Evolutionary conservation across 2,113 vertebrate species (phyloP).

Genomic region (Calyptomena viridis): DNA sequence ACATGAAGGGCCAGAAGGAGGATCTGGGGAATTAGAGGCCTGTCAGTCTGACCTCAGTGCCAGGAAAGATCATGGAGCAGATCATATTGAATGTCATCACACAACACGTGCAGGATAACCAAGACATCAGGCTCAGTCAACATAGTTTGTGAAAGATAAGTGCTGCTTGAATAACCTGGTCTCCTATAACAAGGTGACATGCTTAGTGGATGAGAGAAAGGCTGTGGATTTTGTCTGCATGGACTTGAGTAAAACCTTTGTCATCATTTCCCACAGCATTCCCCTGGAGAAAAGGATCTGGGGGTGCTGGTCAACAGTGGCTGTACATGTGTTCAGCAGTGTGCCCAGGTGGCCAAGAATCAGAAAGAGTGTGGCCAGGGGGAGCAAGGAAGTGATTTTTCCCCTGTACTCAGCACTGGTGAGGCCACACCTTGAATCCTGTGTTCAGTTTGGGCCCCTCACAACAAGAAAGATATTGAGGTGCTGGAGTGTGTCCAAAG

Average conservation of each 20-base stretch:
- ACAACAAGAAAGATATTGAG: background rate
- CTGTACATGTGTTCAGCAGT: too few species aligned
- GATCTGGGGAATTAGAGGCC: background rate
- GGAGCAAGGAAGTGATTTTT: background rate
- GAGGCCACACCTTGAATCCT: background rate
- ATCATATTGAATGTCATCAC: background rate
- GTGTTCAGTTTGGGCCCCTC: background rate
- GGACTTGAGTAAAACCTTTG: background rate
- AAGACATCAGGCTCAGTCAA: background rate
- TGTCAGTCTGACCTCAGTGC: background rate
- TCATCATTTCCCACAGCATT: background rate
- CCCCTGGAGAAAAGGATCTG: background rate
- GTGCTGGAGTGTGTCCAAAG: background rate
- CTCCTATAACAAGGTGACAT: background rate
- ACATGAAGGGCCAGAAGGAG: too few species aligned
- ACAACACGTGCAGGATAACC: background rate
- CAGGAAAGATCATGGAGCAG: background rate
- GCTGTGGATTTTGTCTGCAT: background rate
- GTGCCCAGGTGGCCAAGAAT: background rate
- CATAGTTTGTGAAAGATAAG: background rate
- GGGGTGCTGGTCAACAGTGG: background rate
- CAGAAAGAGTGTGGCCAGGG: background rate
- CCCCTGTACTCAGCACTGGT: background rate
- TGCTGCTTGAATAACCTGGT: background rate
- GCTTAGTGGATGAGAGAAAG: background rate